Base-by-base conservation (phyloP, 23 tunicate species). In the Halocynthia aurantium region DNA sequence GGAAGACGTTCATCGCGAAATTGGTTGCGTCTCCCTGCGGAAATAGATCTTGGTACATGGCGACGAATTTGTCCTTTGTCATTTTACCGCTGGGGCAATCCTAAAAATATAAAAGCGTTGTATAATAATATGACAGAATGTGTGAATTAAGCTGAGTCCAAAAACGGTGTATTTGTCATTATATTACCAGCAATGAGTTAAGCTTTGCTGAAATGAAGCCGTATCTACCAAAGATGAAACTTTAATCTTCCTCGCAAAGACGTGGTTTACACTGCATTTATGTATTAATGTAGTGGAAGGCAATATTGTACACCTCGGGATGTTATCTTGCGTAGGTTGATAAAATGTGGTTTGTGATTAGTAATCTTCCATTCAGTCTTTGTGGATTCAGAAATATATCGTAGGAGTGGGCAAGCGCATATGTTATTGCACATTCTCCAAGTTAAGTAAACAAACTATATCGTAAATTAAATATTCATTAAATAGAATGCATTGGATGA, bases 1-100 rank as follows among this genome's bases (percentile, higher is more conserved):
- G 73, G 72, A 91, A 91, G n/a, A 91, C 87, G 81, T 91, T 90
- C 67, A 76, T 83, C 0, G 91, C 87, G 51, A 91, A 91, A 40
- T 66, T 71, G 12, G 60, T 61, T 6, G 81, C 84, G 84, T 91
- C 97, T 8, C 78, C 78, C 4, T 74, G 62, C 0, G 78, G 78
- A 18, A 74, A 74, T 1, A 74, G 56, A 8, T 74, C 78, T 54
- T 74, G 78, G 57, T 74, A 74, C 78, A 74, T 74, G 22, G 31
- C 56, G 56, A 74, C 63, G 21, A 74, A 74, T 54, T 74, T 62
- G 57, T 52, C 64, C 54, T 74, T 74, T 6, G 78, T n/a, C 78
- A 74, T 74, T 74, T 74, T 52, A 44, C 78, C 78, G 20, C 56
- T 74, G 49, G 78, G 78, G 56, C 78, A 74, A 18, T 74, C 78